Base-by-base conservation (phyloP, 2,113 vertebrate genomes). In the Mus musculus region DNA sequence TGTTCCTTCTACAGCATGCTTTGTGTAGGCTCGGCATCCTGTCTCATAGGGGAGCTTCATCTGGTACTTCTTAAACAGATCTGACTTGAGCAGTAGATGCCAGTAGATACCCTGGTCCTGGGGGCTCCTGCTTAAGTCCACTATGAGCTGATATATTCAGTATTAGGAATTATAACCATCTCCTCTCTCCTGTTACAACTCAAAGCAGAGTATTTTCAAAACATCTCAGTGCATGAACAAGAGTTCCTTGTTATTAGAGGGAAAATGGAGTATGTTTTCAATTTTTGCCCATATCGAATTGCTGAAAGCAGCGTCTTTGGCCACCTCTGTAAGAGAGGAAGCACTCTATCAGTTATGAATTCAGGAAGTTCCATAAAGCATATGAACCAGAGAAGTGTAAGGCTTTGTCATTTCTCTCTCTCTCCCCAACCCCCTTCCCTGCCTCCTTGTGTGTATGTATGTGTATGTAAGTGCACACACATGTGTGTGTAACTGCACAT, bases 91-190 rank as follows among this genome's bases (percentile, higher is more conserved):
- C 17, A 28, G 39, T 46, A 33, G 90, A 59, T 80, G 10, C 22
- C 22, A 54, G 26, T 33, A 46, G 76, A 39, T 39, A 46, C 7
- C 17, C 20, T 28, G 49, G 36, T n/a, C 8, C 0, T 59, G 5
- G 61, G 46, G 14, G 30, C 20, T 63, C 4, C 22, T 36, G 54
- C 8, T 7, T 16, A 2, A 8, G 26, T 33, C 39, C 7, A 4
- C 63, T 22, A 3, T 39, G 30, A 56, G 7, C 4, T 0, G 0
- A 71, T 49, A 42, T 14, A 8, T 6, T 56, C 11, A 67, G 56
- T 14, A 19, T 26, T 39, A 46, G 13, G 20, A 24, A 1, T 33
- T 77, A 17, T 65, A 42, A 30, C 7, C 49, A 16, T 4, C 3
- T 0, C 17, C n/a, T 19, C n/a, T 20, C 42, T 14, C 46, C n/a